Percentiles rank a stretch among this genome's conserved stretches.
These are phyloP conservation scores for Pristionchus mayeri DNA, from an alignment of 2,888 invertebrate genomes.

Conservation along the genomic window DNA sequence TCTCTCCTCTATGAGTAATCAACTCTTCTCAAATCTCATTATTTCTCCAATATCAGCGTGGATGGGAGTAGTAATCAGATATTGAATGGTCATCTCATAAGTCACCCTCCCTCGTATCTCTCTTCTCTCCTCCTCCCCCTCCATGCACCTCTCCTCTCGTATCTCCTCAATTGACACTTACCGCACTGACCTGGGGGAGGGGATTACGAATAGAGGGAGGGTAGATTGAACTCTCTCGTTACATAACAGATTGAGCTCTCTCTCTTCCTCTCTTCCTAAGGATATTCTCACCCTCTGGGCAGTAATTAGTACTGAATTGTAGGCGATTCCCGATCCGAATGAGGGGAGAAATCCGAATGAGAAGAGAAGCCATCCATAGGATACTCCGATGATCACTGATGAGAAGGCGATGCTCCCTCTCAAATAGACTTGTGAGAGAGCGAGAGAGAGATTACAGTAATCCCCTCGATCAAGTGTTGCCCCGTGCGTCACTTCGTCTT, in stretches of 20 bases:
- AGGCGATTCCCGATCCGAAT: slow-evolving; percentile 71
- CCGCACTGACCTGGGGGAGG: slow-evolving; percentile 43
- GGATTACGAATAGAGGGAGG: slow-evolving; percentile 13
- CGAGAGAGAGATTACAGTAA: neutral
- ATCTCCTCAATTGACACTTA: slow-evolving; percentile 49
- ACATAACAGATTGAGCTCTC: slow-evolving; percentile 36
- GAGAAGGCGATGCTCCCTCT: slow-evolving; percentile 66
- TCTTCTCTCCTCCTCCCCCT: neutral
- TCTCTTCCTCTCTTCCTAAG: neutral
- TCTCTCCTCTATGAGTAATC: slow-evolving; percentile 40
- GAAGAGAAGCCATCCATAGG: slow-evolving; percentile 66
- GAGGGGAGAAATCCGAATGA: slow-evolving; percentile 68
- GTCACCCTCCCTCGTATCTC: neutral
- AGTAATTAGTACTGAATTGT: slow-evolving; percentile 71
- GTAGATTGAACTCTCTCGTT: neutral
- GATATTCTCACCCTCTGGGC: slow-evolving; percentile 67
- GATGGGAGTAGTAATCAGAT: slow-evolving; percentile 18
- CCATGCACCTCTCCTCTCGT: slow-evolving; percentile 12
- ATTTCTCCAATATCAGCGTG: slow-evolving; percentile 30
- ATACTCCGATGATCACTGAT: slow-evolving; percentile 69
- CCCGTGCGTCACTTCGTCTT: neutral
- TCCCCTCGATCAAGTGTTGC: neutral
- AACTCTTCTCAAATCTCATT: slow-evolving; percentile 40
- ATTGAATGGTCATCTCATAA: slow-evolving; percentile 17
- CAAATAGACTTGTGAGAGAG: slow-evolving; percentile 48